Evolutionary conservation across 2,113 vertebrate genomes (phyloP).

Genomic region (Cercocebus atys): DNA sequence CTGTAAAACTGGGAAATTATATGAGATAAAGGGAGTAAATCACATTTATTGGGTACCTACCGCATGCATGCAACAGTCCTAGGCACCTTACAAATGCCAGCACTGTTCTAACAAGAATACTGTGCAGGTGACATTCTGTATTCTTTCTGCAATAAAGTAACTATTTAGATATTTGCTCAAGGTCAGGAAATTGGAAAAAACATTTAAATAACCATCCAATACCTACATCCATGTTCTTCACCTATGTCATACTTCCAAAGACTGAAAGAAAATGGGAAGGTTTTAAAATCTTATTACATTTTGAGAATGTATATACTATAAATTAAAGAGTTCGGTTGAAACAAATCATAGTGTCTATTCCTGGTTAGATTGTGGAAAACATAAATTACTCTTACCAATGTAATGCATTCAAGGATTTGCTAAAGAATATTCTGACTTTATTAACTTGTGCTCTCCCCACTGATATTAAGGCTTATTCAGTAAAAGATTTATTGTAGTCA

Average conservation of each 20-base stretch:
- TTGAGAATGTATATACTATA: constrained; percentile 27
- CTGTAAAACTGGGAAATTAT: constrained; percentile 12
- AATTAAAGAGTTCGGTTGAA: neutral
- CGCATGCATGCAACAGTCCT: neutral
- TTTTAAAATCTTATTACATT: constrained; percentile 29
- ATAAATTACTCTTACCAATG: neutral
- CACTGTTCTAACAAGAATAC: neutral
- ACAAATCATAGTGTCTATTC: neutral
- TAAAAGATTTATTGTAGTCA: constrained; percentile 50
- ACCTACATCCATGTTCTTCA: neutral
- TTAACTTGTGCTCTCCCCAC: neutral
- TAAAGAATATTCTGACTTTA: constrained; percentile 51
- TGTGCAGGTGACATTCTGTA: neutral
- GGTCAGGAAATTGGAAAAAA: neutral
- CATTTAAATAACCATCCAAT: neutral
- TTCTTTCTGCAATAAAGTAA: neutral
- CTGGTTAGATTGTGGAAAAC: neutral
- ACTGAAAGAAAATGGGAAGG: neutral
- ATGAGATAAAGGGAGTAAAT: neutral
- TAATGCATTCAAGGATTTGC: neutral
- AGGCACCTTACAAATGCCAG: neutral
- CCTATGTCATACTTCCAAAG: neutral
- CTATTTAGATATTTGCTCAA: neutral
- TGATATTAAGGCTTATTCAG: constrained; percentile 29
- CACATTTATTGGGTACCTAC: neutral